phyloP scores from a whole-genome alignment of 2,888 invertebrate genomes.

The Dolichopus griseipennis region DNA sequence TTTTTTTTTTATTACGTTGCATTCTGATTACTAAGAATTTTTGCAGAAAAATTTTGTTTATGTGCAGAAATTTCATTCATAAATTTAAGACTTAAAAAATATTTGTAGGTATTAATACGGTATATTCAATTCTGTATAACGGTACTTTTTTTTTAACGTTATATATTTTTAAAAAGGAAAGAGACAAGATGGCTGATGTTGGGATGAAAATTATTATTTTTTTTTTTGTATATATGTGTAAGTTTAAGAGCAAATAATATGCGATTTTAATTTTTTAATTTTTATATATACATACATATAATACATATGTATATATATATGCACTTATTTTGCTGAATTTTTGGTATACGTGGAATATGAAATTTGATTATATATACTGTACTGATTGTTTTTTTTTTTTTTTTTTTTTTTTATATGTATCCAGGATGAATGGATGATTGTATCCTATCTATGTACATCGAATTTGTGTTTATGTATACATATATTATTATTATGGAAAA shows the following conservation, averaged over 20 bases:
- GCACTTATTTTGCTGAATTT: too few species aligned
- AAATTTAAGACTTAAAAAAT: neutral
- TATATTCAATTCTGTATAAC: too few species aligned
- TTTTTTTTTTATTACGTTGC: neutral
- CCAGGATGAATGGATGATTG: too few species aligned
- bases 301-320: neutral
- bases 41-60: neutral
- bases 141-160: neutral
- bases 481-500: neutral
- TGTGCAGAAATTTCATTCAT: constrained; percentile 2
- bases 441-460: neutral
- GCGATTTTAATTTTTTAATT: too few species aligned
- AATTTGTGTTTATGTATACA: neutral
- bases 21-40: neutral
- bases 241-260: too few species aligned
- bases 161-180: neutral
- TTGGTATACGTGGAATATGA: too few species aligned
- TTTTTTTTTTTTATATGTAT: too few species aligned
- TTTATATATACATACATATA: neutral
- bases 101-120: too few species aligned
- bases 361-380: too few species aligned
- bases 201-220: neutral
- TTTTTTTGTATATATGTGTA: too few species aligned
- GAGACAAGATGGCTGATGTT: neutral
- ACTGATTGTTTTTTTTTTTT: too few species aligned